Percentiles rank a stretch among this genome's conserved stretches.
Conservation (phyloP, 2,888 invertebrate species). For the Cordilura impudica region DNA sequence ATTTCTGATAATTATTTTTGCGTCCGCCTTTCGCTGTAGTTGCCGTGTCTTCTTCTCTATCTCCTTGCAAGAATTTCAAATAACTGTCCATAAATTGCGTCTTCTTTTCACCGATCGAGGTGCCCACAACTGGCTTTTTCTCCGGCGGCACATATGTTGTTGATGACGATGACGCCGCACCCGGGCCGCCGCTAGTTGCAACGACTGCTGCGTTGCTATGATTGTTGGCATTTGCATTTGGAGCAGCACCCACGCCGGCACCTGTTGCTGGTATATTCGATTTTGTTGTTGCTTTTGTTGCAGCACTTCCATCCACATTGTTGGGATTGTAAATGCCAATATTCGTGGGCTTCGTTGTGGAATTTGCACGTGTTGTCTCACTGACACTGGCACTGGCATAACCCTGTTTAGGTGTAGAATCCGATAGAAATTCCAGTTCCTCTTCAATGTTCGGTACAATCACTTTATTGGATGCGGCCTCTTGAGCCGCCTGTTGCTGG, state of each 20-base stretch:
- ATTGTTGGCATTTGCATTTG: conserved; percentile 60
- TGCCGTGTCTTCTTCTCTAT: conserved; percentile 89
- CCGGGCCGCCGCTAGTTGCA: neutral
- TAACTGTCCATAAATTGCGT: conserved; percentile 92
- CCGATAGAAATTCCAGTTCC: conserved; percentile 88
- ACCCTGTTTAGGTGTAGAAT: conserved; percentile 73
- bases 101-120: conserved; percentile 74
- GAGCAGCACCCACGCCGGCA: conserved; percentile 4
- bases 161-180: conserved; percentile 43
- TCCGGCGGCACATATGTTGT: conserved; percentile 66
- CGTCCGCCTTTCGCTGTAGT: conserved; percentile 79
- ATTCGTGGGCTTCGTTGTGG: conserved; percentile 72
- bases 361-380: conserved; percentile 64
- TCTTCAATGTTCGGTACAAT: conserved; percentile 93
- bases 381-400: conserved; percentile 69
- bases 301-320: conserved; percentile 43
- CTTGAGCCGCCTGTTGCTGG: conserved; percentile 67
- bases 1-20: conserved; percentile 74
- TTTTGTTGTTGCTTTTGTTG: conserved; percentile 42
- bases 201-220: conserved; percentile 64
- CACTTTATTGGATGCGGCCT: conserved; percentile 85
- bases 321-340: conserved; percentile 76
- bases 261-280: conserved; percentile 65
- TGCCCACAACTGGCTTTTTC: conserved; percentile 73
- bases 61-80: conserved; percentile 86